These are phyloP conservation scores for Gallinago paraguaiae DNA, from an alignment of 2,113 vertebrate genomes.

Conservation along the genomic window DNA sequence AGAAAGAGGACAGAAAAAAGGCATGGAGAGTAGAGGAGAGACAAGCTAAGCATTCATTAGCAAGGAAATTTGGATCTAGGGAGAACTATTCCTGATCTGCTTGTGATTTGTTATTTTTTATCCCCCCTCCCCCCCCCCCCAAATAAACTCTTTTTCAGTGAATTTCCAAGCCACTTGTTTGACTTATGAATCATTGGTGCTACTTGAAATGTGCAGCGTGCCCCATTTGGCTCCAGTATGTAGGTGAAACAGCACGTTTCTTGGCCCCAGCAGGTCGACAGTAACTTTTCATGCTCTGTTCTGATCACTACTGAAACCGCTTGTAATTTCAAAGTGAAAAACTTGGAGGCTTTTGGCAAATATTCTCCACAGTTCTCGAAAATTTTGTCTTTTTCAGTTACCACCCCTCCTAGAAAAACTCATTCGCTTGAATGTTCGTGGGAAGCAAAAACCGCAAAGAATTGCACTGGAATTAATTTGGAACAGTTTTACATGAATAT, in stretches of 20 bases:
- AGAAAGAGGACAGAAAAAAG: not conserved
- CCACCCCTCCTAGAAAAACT: not conserved
- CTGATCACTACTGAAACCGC: not conserved
- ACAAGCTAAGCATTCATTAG: not conserved
- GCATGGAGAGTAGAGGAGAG: not conserved
- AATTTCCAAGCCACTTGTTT: conserved; percentile 31
- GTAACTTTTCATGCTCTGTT: not conserved
- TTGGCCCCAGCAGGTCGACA: not conserved
- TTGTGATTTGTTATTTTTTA: not conserved
- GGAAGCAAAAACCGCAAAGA: not conserved
- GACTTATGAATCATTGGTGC: not conserved
- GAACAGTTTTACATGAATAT: not conserved
- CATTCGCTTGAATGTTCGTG: not conserved
- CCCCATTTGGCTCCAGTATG: not conserved
- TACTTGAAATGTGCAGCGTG: not conserved
- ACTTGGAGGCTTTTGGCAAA: not conserved
- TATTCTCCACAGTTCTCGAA: not conserved
- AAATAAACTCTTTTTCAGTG: not conserved
- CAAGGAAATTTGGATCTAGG: not conserved
- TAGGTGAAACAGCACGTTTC: not conserved
- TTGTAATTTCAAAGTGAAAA: not conserved
- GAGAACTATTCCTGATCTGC: not conserved
- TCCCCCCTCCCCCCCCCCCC: no score
- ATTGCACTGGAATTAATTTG: conserved; percentile 7
- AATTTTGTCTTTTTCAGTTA: not conserved